Conservation (phyloP, 2,888 invertebrate genomes). For the Lasiommata megera region DNA sequence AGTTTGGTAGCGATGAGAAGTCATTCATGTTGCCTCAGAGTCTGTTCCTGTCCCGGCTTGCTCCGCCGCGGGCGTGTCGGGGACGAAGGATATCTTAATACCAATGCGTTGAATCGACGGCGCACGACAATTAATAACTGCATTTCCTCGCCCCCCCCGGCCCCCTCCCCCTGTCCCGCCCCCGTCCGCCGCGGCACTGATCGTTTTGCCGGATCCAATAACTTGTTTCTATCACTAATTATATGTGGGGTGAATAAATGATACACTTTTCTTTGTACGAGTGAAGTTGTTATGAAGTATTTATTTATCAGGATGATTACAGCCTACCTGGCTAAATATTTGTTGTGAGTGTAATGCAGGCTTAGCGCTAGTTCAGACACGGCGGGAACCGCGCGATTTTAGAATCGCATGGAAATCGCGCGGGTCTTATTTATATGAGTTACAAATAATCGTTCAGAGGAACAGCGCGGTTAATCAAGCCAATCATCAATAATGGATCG, state of each 20-base stretch:
- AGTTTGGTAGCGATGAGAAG: no score
- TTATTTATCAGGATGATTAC: not conserved
- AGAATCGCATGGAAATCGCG: no score
- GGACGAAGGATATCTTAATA: conserved; percentile 30
- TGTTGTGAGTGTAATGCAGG: not conserved
- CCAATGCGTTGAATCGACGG: conserved; percentile 21
- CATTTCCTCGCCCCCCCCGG: not conserved
- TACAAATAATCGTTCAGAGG: no score
- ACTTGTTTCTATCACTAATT: conserved; percentile 23
- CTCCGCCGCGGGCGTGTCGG: conserved; percentile 7
- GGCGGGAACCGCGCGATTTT: no score
- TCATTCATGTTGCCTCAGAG: no score
- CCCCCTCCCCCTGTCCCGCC: not conserved
- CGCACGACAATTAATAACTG: conserved; percentile 18
- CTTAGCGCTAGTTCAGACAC: no score
- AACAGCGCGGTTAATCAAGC: no score
- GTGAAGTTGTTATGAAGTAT: conserved; percentile 6
- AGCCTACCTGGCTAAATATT: not conserved
- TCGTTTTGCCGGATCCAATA: conserved; percentile 21
- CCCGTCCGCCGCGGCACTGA: not conserved
- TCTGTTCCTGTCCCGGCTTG: conserved; percentile 5
- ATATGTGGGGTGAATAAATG: conserved; percentile 19
- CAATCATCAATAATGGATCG: no score
- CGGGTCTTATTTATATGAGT: no score
- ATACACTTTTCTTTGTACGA: conserved; percentile 5